phyloP scores from a whole-genome alignment of 2,888 invertebrate species.

The Andrena haemorrhoa region DNA sequence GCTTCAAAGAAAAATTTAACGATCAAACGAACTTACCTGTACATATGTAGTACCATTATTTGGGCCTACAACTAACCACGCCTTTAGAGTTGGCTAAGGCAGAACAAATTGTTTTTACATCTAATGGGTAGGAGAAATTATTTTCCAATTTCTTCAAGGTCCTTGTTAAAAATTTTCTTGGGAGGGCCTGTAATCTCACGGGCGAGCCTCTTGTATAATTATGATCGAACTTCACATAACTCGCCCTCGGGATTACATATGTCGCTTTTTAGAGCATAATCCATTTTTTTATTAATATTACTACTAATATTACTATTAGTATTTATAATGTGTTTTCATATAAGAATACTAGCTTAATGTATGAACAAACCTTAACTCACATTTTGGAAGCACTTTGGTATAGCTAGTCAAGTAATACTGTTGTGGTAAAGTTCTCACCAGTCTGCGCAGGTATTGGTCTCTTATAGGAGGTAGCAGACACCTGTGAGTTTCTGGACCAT shows the following conservation, averaged over 20 bases:
- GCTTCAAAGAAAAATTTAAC: too few species aligned
- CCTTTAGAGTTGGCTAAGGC: neutral
- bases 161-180: neutral
- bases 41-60: neutral
- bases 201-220: neutral
- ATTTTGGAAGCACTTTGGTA: neutral
- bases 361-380: too few species aligned
- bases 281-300: neutral
- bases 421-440: neutral
- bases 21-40: too few species aligned
- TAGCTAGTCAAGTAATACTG: neutral
- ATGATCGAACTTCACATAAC: slow-evolving; percentile 4
- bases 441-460: neutral
- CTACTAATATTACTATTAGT: neutral
- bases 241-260: neutral
- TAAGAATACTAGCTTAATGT: too few species aligned
- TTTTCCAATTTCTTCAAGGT: neutral
- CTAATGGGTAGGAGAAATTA: neutral
- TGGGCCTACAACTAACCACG: neutral
- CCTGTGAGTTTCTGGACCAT: neutral
- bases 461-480: neutral
- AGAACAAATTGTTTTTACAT: too few species aligned
- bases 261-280: neutral
- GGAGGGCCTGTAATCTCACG: neutral
- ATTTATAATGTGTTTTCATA: neutral